Percentiles rank a stretch among this genome's conserved stretches.
These are phyloP conservation scores for Lagenorhynchus albirostris DNA, from an alignment of 2,113 vertebrate genomes.

Conservation along the genomic window DNA sequence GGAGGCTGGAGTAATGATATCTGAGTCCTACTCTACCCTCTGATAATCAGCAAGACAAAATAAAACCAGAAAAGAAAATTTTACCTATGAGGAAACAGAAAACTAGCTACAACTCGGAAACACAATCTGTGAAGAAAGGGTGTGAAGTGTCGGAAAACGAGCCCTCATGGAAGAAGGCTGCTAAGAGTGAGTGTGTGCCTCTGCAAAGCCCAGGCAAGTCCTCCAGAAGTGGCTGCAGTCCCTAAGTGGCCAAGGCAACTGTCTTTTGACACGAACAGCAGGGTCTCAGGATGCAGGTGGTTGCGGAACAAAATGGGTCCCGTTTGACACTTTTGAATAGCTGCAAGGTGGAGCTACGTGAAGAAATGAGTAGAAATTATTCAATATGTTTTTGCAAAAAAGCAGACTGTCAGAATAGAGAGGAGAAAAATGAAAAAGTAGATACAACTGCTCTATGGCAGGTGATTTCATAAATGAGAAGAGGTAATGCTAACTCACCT, in stretches of 20 bases:
- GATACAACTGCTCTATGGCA: not conserved
- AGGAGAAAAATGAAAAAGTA: not conserved
- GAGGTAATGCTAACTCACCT: not conserved
- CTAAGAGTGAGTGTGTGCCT: accelerated
- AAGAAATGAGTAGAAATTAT: not conserved
- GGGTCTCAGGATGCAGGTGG: not conserved
- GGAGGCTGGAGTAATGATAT: not conserved
- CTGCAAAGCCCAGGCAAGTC: not conserved
- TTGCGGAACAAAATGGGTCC: not conserved
- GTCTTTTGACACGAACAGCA: not conserved
- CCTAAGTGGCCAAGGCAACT: not conserved
- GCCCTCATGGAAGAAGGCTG: not conserved
- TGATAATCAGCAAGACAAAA: not conserved
- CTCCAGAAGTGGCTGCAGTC: not conserved
- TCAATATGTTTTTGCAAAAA: not conserved
- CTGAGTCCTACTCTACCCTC: not conserved
- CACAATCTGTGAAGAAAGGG: not conserved
- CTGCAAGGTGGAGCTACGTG: not conserved
- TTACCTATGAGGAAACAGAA: not conserved
- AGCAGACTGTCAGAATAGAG: not conserved
- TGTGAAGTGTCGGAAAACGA: not conserved
- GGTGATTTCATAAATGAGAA: not conserved
- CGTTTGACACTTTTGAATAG: not conserved
- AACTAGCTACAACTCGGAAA: not conserved
- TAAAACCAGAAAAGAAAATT: not conserved